These are phyloP conservation scores for Eulemur macaco DNA, from an alignment of 2,113 vertebrate species.

Conservation along the genomic window DNA sequence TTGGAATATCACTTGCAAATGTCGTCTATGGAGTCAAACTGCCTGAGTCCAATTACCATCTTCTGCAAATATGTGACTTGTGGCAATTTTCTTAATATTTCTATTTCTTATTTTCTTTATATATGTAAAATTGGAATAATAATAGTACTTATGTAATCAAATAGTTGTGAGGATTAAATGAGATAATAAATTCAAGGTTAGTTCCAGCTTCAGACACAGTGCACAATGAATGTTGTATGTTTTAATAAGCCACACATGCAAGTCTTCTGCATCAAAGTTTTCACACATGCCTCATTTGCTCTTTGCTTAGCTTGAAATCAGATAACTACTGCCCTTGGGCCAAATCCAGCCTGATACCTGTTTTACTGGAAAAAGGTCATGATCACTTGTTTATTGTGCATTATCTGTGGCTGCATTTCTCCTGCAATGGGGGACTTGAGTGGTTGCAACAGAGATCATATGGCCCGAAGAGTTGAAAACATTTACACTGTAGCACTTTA, in stretches of 20 bases:
- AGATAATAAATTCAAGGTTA: background rate
- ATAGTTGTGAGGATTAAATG: background rate
- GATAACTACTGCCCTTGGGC: background rate
- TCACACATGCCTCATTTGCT: background rate
- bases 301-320: background rate
- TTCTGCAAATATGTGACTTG: background rate
- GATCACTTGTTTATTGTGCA: background rate
- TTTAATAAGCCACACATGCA: background rate
- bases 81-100: background rate
- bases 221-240: background rate
- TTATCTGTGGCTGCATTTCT: background rate
- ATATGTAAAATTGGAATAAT: background rate
- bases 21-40: background rate
- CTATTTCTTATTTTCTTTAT: background rate
- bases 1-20: background rate
- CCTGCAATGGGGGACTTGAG: background rate
- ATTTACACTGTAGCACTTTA: background rate
- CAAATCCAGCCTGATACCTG: background rate
- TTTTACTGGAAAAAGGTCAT: background rate
- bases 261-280: background rate
- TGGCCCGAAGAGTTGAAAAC: background rate
- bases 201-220: background rate
- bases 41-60: background rate
- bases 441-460: background rate
- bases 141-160: background rate